phyloP scores from a whole-genome alignment of 2,888 invertebrate genomes.

The Acleris sparsana region DNA sequence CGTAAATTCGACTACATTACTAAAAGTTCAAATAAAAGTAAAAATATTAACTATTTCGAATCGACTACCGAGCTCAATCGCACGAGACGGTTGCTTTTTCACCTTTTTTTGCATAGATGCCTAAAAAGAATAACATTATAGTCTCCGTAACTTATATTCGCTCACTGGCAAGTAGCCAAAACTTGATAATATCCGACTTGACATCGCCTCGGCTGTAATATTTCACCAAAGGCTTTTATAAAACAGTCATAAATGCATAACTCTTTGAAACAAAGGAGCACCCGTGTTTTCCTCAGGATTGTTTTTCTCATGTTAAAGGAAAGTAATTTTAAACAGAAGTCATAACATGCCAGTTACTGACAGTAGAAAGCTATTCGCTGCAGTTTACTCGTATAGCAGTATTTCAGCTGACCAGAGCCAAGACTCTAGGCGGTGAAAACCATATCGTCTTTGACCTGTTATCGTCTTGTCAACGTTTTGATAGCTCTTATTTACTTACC shows the following conservation, averaged over 20 bases:
- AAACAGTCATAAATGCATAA: conserved; percentile 27
- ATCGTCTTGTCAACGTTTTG: too few relatives aligned
- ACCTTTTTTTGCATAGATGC: too few relatives aligned
- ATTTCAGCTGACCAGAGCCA: too few relatives aligned
- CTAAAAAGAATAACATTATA: neutral
- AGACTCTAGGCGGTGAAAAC: too few relatives aligned
- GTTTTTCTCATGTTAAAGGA: neutral
- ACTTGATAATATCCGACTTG: conserved; percentile 26
- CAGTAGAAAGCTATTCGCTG: neutral
- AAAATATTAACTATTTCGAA: too few relatives aligned
- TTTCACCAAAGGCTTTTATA: conserved; percentile 25
- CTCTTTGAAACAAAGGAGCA: conserved; percentile 25
- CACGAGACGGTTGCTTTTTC: too few relatives aligned
- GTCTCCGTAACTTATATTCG: conserved; percentile 12
- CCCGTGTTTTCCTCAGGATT: conserved; percentile 12
- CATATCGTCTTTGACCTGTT: too few relatives aligned
- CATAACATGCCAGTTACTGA: neutral
- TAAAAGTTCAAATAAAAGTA: too few relatives aligned
- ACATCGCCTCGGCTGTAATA: conserved; percentile 15
- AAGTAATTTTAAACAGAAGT: neutral
- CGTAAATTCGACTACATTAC: too few relatives aligned
- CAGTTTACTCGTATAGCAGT: too few relatives aligned
- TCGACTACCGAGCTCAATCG: too few relatives aligned
- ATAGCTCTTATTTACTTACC: too few relatives aligned
- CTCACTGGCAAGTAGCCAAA: conserved; percentile 23